phyloP scores from a whole-genome alignment of 1,140 invertebrate species.

The Cepaea nemoralis region DNA sequence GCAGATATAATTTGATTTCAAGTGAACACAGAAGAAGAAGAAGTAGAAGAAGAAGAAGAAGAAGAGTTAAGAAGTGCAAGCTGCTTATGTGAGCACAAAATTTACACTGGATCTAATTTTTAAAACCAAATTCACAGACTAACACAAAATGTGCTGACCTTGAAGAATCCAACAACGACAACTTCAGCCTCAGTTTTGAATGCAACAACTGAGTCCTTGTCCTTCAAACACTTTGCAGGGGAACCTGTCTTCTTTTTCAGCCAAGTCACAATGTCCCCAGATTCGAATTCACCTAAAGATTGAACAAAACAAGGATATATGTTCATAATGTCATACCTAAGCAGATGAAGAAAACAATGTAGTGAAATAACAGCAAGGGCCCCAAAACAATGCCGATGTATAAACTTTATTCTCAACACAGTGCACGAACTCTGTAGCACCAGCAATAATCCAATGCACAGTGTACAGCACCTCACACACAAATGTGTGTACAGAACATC shows the following conservation, averaged over 20 bases:
- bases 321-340: not conserved
- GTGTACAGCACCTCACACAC: too few relatives aligned
- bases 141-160: constrained; percentile 71
- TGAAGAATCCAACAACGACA: constrained; percentile 94
- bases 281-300: constrained; percentile 84
- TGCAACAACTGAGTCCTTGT: constrained; percentile 86
- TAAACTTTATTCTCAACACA: not conserved
- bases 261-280: constrained; percentile 94
- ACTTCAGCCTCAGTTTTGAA: constrained; percentile 86
- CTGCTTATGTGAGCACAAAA: too few relatives aligned
- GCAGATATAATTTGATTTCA: too few relatives aligned
- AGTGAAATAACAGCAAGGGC: too few relatives aligned
- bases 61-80: too few relatives aligned
- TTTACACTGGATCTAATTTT: too few relatives aligned
- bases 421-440: not conserved
- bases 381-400: too few relatives aligned
- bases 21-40: too few relatives aligned
- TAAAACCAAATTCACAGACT: too few relatives aligned
- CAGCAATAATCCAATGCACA: not conserved
- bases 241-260: constrained; percentile 97
- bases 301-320: not conserved
- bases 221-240: constrained; percentile 81
- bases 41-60: too few relatives aligned
- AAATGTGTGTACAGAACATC: too few relatives aligned
- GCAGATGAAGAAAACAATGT: too few relatives aligned